Percentiles rank a stretch among this genome's conserved stretches.
phyloP scores from a whole-genome alignment of 2,113 vertebrate genomes.

The Callionymus lyra region DNA sequence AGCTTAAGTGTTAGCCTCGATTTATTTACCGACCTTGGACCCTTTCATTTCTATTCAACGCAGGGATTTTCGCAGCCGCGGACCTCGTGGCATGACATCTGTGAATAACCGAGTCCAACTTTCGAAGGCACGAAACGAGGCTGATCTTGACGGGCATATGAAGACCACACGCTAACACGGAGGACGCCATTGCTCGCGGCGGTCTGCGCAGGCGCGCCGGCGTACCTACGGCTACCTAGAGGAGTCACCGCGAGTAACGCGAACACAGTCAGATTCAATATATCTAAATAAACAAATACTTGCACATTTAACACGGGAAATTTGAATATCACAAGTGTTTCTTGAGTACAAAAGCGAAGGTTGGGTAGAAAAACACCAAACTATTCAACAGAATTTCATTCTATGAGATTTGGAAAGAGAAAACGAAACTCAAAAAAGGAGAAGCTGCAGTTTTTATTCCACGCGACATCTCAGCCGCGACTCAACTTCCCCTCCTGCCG shows the following conservation, averaged over 20 bases:
- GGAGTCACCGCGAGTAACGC: too few species aligned
- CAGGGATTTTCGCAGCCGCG: slow-evolving; percentile 7
- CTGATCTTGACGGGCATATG: slow-evolving; percentile 26
- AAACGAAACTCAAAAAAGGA: slow-evolving; percentile 45
- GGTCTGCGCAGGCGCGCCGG: slow-evolving; percentile 2
- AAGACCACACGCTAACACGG: slow-evolving; percentile 46
- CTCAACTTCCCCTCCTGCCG: slow-evolving; percentile 20
- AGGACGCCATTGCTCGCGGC: slow-evolving; percentile 58
- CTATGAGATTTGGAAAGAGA: slow-evolving; percentile 12
- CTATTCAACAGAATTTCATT: neutral
- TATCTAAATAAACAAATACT: too few species aligned
- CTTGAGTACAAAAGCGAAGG: neutral
- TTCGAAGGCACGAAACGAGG: slow-evolving; percentile 17
- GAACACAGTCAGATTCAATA: too few species aligned
- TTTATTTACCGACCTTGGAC: slow-evolving; percentile 32
- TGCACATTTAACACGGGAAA: too few species aligned
- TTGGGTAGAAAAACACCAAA: slow-evolving; percentile 8
- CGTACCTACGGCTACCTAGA: slow-evolving; percentile 35
- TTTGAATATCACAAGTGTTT: too few species aligned
- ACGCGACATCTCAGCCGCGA: slow-evolving; percentile 1
- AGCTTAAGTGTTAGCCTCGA: neutral
- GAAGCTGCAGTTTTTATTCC: neutral
- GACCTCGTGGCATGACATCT: slow-evolving; percentile 23
- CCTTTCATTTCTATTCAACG: slow-evolving; percentile 6
- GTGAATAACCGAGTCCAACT: slow-evolving; percentile 12